Percentiles rank a stretch among this genome's conserved stretches.
These are phyloP conservation scores for Pandemis cinnamomeana DNA, from an alignment of 2,888 invertebrate species.

Conservation along the genomic window DNA sequence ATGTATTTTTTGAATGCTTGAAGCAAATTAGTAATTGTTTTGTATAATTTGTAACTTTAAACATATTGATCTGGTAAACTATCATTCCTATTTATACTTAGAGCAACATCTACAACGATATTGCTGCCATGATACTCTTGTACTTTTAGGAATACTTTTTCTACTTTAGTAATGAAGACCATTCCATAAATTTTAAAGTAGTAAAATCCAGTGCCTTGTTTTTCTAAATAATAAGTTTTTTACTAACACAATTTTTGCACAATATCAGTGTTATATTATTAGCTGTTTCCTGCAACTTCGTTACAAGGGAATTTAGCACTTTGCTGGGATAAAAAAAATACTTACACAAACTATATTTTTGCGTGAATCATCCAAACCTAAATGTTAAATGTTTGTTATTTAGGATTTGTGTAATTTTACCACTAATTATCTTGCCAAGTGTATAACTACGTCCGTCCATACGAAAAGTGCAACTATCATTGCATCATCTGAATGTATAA, in stretches of 20 bases:
- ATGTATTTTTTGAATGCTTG: background rate
- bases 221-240: background rate
- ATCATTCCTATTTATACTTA: constrained; percentile 17
- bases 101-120: constrained; percentile 25
- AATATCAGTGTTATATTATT: background rate
- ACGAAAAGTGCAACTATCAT: background rate
- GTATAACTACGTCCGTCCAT: constrained; percentile 34
- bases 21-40: background rate
- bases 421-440: constrained; percentile 33
- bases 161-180: background rate
- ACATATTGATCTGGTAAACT: background rate
- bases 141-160: constrained; percentile 9
- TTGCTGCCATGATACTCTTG: constrained; percentile 31
- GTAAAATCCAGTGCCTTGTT: constrained; percentile 1
- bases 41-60: background rate
- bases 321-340: too few species aligned
- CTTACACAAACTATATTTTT: too few species aligned
- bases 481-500: constrained; percentile 7
- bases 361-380: too few species aligned
- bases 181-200: background rate
- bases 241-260: constrained; percentile 20
- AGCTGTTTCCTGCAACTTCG: too few species aligned
- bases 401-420: constrained; percentile 8
- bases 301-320: too few species aligned
- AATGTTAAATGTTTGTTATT: too few species aligned